Base-by-base conservation (phyloP, 2,797 vertebrate genomes). In the Enteromius mattozi region DNA sequence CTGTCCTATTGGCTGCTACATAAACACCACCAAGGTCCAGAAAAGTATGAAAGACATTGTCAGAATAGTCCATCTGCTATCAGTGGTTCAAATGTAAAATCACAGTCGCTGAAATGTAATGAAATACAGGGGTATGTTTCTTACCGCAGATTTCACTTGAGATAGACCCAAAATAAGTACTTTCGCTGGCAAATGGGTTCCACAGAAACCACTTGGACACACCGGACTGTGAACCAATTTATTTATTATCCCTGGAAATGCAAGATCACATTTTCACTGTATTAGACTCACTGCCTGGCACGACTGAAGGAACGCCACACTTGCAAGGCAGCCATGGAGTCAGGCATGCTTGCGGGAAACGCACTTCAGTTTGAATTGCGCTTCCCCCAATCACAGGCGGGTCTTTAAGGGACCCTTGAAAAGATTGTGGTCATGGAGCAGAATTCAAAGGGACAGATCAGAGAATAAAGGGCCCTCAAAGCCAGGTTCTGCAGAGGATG, bases 381-480 rank as follows among this genome's bases (percentile, higher is more conserved):
- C 72, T 87, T 87, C 81, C 82, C 81, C 86, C 87, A 88, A 89
- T 88, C 89, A 82, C 51, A 56, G 63, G 54, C 65, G 47, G 78
- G 78, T 85, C 84, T 87, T 87, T 81, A 84, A 88, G 85, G 80
- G 80, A 72, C 80, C 76, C 77, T 87, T 88, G 92, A 94, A 92
- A 91, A 90, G 86, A 92, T 94, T 91, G 90, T 89, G 86, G 91
- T 94, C 93, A 93, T 93, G 93, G 91, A 90, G 83, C 83, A 89
- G 85, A 90, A 94, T 93, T 89, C 90, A 92, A 92, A 89, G 89
- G 90, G 94, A 94, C 93, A 93, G 92, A 89, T 81, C 87, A 85
- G 91, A 93, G 91, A 94, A 94, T 92, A 88, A 90, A 70, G 85
- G 68, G 86, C 79, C 80, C 85, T 88, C 90, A 91, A 88, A 86